These are phyloP conservation scores for Halictus quadricinctus DNA, from an alignment of 2,888 invertebrate genomes.

Conservation along the genomic window DNA sequence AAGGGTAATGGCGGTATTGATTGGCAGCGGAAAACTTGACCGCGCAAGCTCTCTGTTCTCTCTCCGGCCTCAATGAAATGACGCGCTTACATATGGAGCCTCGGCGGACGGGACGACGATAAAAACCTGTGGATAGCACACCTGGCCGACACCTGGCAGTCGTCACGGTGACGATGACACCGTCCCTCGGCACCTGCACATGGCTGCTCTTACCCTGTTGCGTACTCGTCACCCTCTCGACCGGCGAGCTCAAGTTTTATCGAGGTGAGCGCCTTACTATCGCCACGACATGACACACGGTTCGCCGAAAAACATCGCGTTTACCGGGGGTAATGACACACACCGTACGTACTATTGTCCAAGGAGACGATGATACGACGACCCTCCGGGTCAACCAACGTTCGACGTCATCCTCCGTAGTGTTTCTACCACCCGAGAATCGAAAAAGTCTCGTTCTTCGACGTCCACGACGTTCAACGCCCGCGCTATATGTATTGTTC, in stretches of 20 bases:
- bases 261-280: slow-evolving; percentile 71
- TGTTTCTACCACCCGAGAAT: neutral
- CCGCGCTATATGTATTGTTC: neutral
- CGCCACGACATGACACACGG: neutral
- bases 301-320: slow-evolving; percentile 38
- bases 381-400: neutral
- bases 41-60: slow-evolving; percentile 76
- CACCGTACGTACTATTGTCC: neutral
- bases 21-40: slow-evolving; percentile 66
- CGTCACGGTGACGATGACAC: slow-evolving; percentile 62
- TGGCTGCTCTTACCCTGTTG: slow-evolving; percentile 69
- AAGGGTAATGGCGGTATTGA: slow-evolving; percentile 69
- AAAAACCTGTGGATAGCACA: slow-evolving; percentile 61
- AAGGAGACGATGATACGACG: neutral
- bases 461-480: neutral
- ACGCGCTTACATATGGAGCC: slow-evolving; percentile 77
- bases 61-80: slow-evolving; percentile 75
- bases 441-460: neutral
- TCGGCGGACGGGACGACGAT: slow-evolving; percentile 60
- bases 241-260: slow-evolving; percentile 77
- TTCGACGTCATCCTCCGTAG: neutral
- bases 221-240: slow-evolving; percentile 70
- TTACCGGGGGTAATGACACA: slow-evolving; percentile 60
- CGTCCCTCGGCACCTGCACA: slow-evolving; percentile 59
- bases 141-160: slow-evolving; percentile 61